Conservation (phyloP, 2,888 invertebrate genomes). For the Podabrus alpinus region DNA sequence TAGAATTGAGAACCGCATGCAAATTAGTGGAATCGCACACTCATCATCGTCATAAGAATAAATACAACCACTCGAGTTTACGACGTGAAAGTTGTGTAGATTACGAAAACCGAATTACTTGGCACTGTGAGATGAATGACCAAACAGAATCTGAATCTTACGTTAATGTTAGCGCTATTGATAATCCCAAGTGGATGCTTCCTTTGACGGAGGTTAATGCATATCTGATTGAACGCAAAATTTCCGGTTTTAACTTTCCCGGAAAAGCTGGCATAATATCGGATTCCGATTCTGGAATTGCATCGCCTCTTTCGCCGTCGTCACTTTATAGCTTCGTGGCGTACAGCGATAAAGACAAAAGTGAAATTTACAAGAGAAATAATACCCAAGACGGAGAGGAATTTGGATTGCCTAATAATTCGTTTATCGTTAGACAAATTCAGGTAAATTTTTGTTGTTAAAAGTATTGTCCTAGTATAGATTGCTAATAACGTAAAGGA, state of each 20-base stretch:
- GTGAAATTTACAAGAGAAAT: background rate
- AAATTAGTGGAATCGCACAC: background rate
- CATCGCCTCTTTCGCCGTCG: slow-evolving; percentile 53
- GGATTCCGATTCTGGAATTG: slow-evolving; percentile 55
- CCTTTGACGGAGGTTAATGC: slow-evolving; percentile 28
- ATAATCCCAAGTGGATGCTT: slow-evolving; percentile 22
- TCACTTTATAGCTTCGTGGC: slow-evolving; percentile 49
- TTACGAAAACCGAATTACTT: background rate
- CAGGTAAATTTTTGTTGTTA: background rate
- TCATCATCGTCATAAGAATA: background rate
- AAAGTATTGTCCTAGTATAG: background rate
- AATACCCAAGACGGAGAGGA: background rate
- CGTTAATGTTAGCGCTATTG: background rate
- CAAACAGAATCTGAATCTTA: background rate
- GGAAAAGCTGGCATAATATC: slow-evolving; percentile 49
- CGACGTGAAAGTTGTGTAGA: background rate
- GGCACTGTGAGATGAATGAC: background rate
- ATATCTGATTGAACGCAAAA: slow-evolving; percentile 33
- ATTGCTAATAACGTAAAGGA: background rate
- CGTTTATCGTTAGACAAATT: background rate
- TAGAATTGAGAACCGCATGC: background rate
- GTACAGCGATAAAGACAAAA: slow-evolving; percentile 37
- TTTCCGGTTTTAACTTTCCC: slow-evolving; percentile 22
- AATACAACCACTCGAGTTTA: background rate
- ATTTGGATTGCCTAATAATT: background rate